Conservation (phyloP, 2,797 vertebrate genomes). For the Emydoidea blandingii region DNA sequence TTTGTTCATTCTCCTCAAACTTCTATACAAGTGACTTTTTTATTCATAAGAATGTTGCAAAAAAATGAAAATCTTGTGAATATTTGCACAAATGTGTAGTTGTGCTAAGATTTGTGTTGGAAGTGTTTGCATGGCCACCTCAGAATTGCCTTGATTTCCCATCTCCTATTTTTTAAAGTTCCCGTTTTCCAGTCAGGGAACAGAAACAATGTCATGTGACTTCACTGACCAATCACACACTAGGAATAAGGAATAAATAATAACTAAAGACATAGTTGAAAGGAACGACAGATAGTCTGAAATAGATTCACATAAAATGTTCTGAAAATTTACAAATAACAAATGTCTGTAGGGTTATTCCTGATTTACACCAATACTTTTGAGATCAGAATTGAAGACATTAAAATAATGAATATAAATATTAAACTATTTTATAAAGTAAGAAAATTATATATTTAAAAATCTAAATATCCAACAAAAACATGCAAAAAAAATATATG, state of each 20-base stretch:
- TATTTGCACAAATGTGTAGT: background rate
- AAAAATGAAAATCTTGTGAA: background rate
- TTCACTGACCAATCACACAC: background rate
- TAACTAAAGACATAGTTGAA: background rate
- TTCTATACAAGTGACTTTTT: background rate
- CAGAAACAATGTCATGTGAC: rapidly evolving
- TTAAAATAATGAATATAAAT: background rate
- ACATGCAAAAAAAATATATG: background rate
- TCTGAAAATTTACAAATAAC: background rate
- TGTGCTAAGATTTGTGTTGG: background rate
- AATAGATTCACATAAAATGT: background rate
- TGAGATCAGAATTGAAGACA: background rate
- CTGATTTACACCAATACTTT: background rate
- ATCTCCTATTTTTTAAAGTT: background rate
- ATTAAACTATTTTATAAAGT: background rate
- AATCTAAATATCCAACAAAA: background rate
- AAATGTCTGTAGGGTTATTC: background rate
- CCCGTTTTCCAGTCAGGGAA: background rate
- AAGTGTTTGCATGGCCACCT: background rate
- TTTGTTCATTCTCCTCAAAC: background rate
- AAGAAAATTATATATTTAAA: background rate
- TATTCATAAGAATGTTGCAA: background rate
- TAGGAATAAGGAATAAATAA: background rate
- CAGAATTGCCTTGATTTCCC: background rate
- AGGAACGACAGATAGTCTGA: background rate